A percentile compares a stretch with the other conserved stretches of the same genome.
These are phyloP conservation scores for Celastrina argiolus DNA, from an alignment of 2,888 invertebrate species.

Conservation along the genomic window DNA sequence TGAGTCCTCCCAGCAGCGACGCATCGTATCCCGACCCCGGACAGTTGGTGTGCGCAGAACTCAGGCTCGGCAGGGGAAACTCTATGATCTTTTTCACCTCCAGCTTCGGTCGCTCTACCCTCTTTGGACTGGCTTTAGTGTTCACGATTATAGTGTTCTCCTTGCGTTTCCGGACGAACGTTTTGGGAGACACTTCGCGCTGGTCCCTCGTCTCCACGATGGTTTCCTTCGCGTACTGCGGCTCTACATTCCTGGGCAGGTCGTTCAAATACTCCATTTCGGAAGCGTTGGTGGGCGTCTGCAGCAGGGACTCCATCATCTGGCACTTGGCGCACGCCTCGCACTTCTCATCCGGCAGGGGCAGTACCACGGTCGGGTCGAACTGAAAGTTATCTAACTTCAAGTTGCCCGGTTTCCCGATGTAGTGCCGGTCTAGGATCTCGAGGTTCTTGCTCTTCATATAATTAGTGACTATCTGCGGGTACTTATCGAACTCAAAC, in stretches of 20 bases:
- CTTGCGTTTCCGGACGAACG: slow-evolving; percentile 60
- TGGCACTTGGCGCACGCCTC: slow-evolving; percentile 75
- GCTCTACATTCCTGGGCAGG: slow-evolving; percentile 59
- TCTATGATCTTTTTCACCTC: slow-evolving; percentile 71
- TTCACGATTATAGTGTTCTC: slow-evolving; percentile 70
- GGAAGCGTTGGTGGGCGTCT: slow-evolving; percentile 88
- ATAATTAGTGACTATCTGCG: slow-evolving; percentile 85
- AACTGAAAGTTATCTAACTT: slow-evolving; percentile 74
- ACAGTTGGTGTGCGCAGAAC: slow-evolving; percentile 26
- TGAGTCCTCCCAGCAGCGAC: slow-evolving; percentile 80
- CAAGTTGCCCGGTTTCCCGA: slow-evolving; percentile 75
- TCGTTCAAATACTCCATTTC: slow-evolving; percentile 80
- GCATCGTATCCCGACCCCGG: slow-evolving; percentile 72
- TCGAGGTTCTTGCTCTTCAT: slow-evolving; percentile 86
- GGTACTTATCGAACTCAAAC: slow-evolving; percentile 85
- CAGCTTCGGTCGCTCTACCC: slow-evolving; percentile 30
- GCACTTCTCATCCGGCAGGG: slow-evolving; percentile 70
- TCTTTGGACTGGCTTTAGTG: slow-evolving; percentile 31
- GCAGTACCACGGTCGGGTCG: slow-evolving; percentile 67
- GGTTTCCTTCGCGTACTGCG: slow-evolving; percentile 60
- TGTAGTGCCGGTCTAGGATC: slow-evolving; percentile 77
- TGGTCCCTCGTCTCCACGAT: slow-evolving; percentile 42
- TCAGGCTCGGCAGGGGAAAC: slow-evolving; percentile 73
- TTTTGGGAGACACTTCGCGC: slow-evolving; percentile 55
- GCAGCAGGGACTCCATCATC: slow-evolving; percentile 78